Conservation (phyloP, 2,888 invertebrate species). For the Ormyrus labotus region DNA sequence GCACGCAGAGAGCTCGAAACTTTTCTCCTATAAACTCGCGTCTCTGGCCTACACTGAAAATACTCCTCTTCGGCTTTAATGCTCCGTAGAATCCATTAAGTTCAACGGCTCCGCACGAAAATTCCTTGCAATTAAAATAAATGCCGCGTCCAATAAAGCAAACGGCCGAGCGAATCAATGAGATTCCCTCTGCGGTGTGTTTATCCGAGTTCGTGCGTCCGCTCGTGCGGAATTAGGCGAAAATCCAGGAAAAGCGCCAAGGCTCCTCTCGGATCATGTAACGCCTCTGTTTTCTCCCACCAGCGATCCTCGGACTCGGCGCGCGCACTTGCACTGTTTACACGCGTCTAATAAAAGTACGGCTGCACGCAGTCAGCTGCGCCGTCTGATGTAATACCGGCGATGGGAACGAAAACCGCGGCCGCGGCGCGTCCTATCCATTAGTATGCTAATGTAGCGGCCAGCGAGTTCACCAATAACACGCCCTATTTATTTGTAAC, state of each 20-base stretch:
- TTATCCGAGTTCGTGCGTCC: neutral
- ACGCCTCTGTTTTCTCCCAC: neutral
- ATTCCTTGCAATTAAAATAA: too few relatives aligned
- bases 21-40: too few relatives aligned
- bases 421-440: conserved; percentile 57
- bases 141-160: too few relatives aligned
- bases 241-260: conserved; percentile 49
- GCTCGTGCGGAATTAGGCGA: conserved; percentile 22
- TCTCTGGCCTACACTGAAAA: too few relatives aligned
- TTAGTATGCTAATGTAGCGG: conserved; percentile 65
- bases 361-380: conserved; percentile 23
- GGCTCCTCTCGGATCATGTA: conserved; percentile 31
- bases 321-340: conserved; percentile 17
- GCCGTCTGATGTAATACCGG: conserved; percentile 36
- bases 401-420: conserved; percentile 48
- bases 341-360: conserved; percentile 39
- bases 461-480: conserved; percentile 59
- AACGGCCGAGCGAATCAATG: too few relatives aligned
- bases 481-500: conserved; percentile 61
- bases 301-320: conserved; percentile 14
- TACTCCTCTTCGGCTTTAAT: too few relatives aligned
- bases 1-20: too few relatives aligned
- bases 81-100: too few relatives aligned
- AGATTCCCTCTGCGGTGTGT: neutral
- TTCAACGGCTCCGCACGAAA: too few relatives aligned